Conservation (phyloP, 2,797 vertebrate genomes). For the Florisuga fusca region DNA sequence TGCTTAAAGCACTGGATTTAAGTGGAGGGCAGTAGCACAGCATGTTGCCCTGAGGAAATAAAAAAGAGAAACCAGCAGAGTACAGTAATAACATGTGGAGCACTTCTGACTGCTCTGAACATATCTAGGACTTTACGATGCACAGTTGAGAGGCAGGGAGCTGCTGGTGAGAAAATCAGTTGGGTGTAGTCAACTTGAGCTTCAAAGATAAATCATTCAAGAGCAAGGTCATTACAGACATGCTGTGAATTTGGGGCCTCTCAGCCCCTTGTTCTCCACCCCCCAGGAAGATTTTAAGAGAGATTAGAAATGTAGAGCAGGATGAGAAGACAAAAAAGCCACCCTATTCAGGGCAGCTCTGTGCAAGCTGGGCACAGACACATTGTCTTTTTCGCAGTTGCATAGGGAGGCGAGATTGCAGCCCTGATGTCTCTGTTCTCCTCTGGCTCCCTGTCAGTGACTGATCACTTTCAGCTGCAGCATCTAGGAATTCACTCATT, state of each 20-base stretch:
- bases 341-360: background rate
- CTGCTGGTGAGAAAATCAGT: background rate
- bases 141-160: background rate
- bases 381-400: background rate
- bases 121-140: background rate
- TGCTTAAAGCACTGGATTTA: background rate
- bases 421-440: background rate
- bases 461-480: conserved; percentile 16
- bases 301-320: background rate
- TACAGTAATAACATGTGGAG: background rate
- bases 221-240: background rate
- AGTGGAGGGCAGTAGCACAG: background rate
- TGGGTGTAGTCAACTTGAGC: background rate
- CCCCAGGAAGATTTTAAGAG: conserved; percentile 5
- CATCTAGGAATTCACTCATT: conserved; percentile 4
- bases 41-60: background rate
- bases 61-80: background rate
- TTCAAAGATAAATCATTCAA: conserved; percentile 20
- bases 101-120: background rate
- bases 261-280: background rate
- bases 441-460: background rate
- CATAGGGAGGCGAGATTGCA: background rate
- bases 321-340: conserved; percentile 7
- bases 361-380: background rate
- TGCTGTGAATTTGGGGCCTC: conserved; percentile 10